phyloP scores from a whole-genome alignment of 1,140 invertebrate species.

The Lordiphosa collinella region DNA sequence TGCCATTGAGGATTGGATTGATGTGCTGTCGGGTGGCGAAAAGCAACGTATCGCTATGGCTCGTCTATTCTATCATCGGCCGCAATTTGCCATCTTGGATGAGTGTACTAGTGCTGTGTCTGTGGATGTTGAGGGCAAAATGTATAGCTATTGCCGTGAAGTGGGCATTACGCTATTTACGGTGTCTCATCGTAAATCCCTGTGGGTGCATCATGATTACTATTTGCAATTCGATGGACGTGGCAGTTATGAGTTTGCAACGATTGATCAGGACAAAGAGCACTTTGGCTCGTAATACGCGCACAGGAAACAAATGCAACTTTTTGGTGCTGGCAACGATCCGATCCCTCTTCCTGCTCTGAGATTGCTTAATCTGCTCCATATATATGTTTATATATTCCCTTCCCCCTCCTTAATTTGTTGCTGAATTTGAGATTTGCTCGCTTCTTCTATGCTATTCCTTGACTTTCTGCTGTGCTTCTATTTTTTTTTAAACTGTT shows the following conservation, averaged over 20 bases:
- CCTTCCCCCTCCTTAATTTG: too few species aligned
- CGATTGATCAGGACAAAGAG: slow-evolving; percentile 91
- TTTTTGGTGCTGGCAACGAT: too few species aligned
- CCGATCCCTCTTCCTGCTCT: too few species aligned
- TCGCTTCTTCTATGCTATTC: too few species aligned
- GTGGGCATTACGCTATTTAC: slow-evolving; percentile 97
- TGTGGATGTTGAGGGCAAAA: slow-evolving; percentile 97
- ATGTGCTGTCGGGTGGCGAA: slow-evolving; percentile 97
- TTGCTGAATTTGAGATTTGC: too few species aligned
- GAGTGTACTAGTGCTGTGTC: slow-evolving; percentile 99
- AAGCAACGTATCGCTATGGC: slow-evolving; percentile 99
- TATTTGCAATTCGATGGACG: slow-evolving; percentile 97
- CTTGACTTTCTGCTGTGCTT: too few species aligned
- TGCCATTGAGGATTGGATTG: slow-evolving; percentile 98
- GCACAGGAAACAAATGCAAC: too few species aligned
- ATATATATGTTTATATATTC: too few species aligned
- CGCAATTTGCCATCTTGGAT: slow-evolving; percentile 98
- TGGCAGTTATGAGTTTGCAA: slow-evolving; percentile 91
- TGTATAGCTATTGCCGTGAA: slow-evolving; percentile 95
- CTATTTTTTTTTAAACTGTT: too few species aligned
- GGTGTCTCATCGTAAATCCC: slow-evolving; percentile 96
- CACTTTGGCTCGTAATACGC: slow-evolving; percentile 93
- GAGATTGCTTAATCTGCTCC: too few species aligned
- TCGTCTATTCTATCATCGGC: slow-evolving; percentile 96
- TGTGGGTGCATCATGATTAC: slow-evolving; percentile 98